These are phyloP conservation scores for Amyelois transitella DNA, from an alignment of 1,140 invertebrate genomes.

Conservation along the genomic window DNA sequence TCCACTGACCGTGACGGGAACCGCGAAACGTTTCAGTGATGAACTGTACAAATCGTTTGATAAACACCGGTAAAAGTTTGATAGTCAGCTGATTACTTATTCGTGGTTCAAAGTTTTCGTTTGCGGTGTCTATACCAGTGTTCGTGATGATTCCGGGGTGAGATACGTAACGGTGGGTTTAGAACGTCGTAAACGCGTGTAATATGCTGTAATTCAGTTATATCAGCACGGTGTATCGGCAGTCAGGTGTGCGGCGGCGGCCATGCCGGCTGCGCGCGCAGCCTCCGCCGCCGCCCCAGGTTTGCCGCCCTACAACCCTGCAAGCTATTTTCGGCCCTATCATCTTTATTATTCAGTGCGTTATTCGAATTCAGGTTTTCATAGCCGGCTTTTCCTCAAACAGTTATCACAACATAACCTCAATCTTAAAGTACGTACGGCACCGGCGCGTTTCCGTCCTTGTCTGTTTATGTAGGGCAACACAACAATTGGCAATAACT, in stretches of 20 bases:
- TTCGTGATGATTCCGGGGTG: conserved; percentile 25
- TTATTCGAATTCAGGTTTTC: conserved; percentile 27
- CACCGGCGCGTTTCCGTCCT: conserved; percentile 38
- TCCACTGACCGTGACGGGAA: conserved; percentile 25
- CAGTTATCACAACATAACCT: conserved; percentile 72
- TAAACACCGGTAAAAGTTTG: conserved; percentile 68
- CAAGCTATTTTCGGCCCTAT: conserved; percentile 52
- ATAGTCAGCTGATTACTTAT: conserved; percentile 65
- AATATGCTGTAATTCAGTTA: conserved; percentile 55
- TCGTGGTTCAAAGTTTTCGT: conserved; percentile 37
- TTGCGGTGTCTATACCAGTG: conserved; percentile 28
- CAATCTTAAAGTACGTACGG: conserved; percentile 48
- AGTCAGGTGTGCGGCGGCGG: conserved; percentile 66
- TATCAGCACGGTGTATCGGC: conserved; percentile 52
- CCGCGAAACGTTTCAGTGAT: conserved; percentile 39
- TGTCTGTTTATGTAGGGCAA: conserved; percentile 17
- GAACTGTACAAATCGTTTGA: conserved; percentile 34
- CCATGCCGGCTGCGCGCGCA: conserved; percentile 71
- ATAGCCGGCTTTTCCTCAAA: conserved; percentile 55
- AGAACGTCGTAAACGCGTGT: conserved; percentile 25
- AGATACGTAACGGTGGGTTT: conserved; percentile 21
- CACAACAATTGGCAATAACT: conserved; percentile 51
- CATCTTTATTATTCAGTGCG: conserved; percentile 31
- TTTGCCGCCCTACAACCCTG: conserved; percentile 25
- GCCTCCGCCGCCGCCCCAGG: conserved; percentile 35